Evolutionary conservation across 2,888 invertebrate genomes (phyloP), one percentile per base, ranked within the genome.

Genomic region (Ectobius pallidus): DNA sequence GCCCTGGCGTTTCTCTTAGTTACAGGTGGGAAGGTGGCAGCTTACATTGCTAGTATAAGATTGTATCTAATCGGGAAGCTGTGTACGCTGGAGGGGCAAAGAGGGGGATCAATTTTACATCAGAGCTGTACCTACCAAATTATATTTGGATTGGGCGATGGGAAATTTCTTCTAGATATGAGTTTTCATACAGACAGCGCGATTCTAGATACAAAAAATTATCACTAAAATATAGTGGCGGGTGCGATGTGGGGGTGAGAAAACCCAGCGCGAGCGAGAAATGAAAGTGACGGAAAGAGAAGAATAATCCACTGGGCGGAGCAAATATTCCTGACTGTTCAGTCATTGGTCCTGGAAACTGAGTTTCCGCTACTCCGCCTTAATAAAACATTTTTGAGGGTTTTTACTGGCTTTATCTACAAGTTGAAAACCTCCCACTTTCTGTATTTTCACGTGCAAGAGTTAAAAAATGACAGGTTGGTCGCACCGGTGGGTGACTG

Each of bases 381-480:
- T 70, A 71, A 73, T 73, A 63, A 68, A 72, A 75, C 71, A 75
- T 75, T 75, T 75, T 75, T 75, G 69, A 73, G 62, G 49, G 58
- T 75, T 75, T 73, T 75, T 75, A 73, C 74, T 75, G 72, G 72
- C 70, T 61, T 75, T 75, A 67, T 69, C 69, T 42, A 22, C 52
- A 70, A 49, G 55, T 30, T 61, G 55, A 67, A 71, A 73, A 70
- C 61, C 65, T 58, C 67, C 74, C 55, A 58, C 74, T 71, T 74
- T 61, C 69, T 34, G 55, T 39, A 44, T 34, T 68, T 68, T 42
- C 55, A 44, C 67, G 46, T 58, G 68, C 44, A 70, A 32, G 70
- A 25, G 46, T 62, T 46, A 46, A 70, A 46, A 70, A 70, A 70
- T 44, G 62, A 70, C 58, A 70, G 65, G 46, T 65, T 30, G 7